Evolutionary conservation across 2,797 vertebrate species (phyloP), one percentile per base, ranked within the genome.

Genomic region (Buphagus erythrorhynchus): DNA sequence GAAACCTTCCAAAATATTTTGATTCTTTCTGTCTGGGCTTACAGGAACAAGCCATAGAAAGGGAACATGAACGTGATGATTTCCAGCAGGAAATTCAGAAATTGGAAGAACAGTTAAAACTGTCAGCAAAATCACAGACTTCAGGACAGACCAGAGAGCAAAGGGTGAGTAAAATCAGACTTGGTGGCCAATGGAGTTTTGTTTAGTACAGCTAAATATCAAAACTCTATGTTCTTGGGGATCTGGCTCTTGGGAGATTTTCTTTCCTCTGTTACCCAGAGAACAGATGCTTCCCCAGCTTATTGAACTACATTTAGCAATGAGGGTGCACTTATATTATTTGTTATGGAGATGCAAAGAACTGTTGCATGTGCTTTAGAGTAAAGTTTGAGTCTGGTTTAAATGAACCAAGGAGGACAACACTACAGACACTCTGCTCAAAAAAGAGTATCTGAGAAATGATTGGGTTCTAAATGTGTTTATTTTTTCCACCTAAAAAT

Each of bases 51-150:
- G 99, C 99, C 5, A 97, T 98, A 22, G 99, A 99, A 96, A 97
- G 99, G n/a, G 99, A 99, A 93, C 99, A 99, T 0, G 99, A 99
- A 66, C 98, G 99, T 4, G 99, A 99, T 77, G 99, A 99, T 95
- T 99, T 99, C 94, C 99, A 99, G 97, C 99, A 99, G 96, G 99
- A 99, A 97, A 99, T 99, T 93, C 96, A 95, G 79, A 98, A 98
- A 62, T 95, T 99, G 73, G 99, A 99, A 97, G 98, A 96, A 43
- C 98, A 98, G 90, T 98, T 99, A 67, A 98, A 96, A 88, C 97
- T 98, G 72, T 94, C 97, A 7, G 17, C 93, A 94, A 98, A 98
- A 94, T 95, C 45, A 0, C 97, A 98, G 57, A 28, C 62, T 61
- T 87, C 51, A 3, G 96, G 77, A 73, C 94, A 91, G 88, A 95